Base-by-base conservation (phyloP, 2,113 vertebrate species). In the Megalops atlanticus region DNA sequence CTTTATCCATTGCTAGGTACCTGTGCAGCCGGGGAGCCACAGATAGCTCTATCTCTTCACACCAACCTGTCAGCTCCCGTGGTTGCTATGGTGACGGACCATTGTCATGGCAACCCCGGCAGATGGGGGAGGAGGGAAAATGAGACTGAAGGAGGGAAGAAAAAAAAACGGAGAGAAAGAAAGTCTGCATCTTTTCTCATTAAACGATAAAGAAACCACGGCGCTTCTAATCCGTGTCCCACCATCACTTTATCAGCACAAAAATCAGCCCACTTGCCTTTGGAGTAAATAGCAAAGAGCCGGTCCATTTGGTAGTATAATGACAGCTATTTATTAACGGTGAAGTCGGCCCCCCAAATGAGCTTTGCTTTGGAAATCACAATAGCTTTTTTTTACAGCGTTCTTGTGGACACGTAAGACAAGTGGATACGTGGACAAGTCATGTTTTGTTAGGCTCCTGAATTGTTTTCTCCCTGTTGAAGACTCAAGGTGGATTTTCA, bases 101-200 rank as follows among this genome's bases (percentile, higher is more conserved):
- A 88, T 94, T 82, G 86, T 85, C 92, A 92, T 88, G 87, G 91
- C 86, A 92, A 94, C 92, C 85, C 77, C 84, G 79, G 85, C 72
- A 78, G 89, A 89, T 86, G 80, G 74, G 36, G 43, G 73, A 52
- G 77, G 43, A 43, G 38, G 15, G 74, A 71, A 73, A 91, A 82
- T 86, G 83, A 49, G 74, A 74, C 64, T 79, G 81, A 64, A 64
- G 58, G 8, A 64, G 40, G n/a, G 8, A 27, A 41, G 38, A 76
- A 52, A 35, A 89, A 64, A 71, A 64, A 21, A 18, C 88, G 91
- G 88, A 90, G 78, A 35, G 84, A 86, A 83, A 69, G 79, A 70
- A 76, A 81, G 81, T 88, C 89, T 84, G 89, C 85, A 76, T 91
- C 75, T 41, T 83, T 85, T 87, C 88, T 84, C 83, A 85, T 86